Evolutionary conservation across 2,113 vertebrate genomes (phyloP), one percentile per base, ranked within the genome.

Genomic region (Chaetodon auriga): DNA sequence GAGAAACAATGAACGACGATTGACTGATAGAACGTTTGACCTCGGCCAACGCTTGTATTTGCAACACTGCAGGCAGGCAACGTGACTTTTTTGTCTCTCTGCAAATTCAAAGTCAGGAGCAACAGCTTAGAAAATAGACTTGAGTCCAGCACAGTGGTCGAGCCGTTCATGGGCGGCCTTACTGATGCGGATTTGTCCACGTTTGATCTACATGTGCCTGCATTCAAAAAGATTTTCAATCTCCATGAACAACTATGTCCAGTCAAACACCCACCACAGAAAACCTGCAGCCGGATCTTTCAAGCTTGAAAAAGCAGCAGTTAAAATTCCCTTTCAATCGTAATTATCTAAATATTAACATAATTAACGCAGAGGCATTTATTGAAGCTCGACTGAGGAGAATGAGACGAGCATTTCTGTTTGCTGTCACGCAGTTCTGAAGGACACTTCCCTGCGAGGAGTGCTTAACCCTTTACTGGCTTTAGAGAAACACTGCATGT

Each of bases 31-130:
- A 78, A 23, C 11, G n/a, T 74, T 78, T 63, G 19, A 77, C 54
- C 70, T 12, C 7, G 62, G 36, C 36, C 51, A 25, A 54, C 0
- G 13, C 6, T 16, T 63, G 82, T 46, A 25, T 81, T 72, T 81
- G 43, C 6, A 68, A 57, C 48, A 35, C 48, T 3, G 68, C 55
- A 45, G 38, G 54, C 43, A 62, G 4, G 30, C 14, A 51, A 65
- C 13, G 19, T 68, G 53, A 51, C 25, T n/a, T 36, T 53, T 61
- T 45, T 13, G 11, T 38, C 25, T 79, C 10, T 54, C 21, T 43
- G 41, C 43, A 72, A 71, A 76, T 58, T 19, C 51, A 30, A 68
- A 55, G 46, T 72, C 61, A 66, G 36, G 9, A 83, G 55, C 6
- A 72, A 30, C n/a, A 72, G 30, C 53, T 45, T 70, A 4, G 11